These are phyloP conservation scores for Apamea monoglypha DNA, from an alignment of 2,888 invertebrate species.

Conservation along the genomic window DNA sequence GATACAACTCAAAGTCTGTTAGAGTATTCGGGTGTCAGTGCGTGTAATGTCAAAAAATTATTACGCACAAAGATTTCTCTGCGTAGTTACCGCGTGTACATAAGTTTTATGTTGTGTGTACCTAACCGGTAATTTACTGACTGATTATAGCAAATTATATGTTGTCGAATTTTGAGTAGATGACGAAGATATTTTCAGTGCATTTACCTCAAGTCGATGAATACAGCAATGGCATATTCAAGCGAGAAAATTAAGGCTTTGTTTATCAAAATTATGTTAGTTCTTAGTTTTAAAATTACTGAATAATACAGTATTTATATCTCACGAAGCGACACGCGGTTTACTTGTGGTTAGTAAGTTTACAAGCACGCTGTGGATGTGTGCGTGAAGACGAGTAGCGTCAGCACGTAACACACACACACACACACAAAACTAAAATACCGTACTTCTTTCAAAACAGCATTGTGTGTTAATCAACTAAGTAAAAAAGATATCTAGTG, in stretches of 20 bases:
- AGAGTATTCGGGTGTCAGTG: not conserved
- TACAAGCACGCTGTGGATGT: no score
- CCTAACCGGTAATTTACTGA: not conserved
- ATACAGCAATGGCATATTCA: not conserved
- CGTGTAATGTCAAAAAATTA: not conserved
- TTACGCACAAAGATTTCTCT: not conserved
- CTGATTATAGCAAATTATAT: constrained; percentile 1
- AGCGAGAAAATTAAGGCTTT: not conserved
- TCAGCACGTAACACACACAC: no score
- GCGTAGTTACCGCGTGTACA: not conserved
- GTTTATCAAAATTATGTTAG: not conserved
- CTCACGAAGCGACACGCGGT: no score
- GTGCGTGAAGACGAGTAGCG: no score
- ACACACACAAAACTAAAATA: no score
- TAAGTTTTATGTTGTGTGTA: not conserved
- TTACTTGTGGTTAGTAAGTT: no score
- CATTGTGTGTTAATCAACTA: no score
- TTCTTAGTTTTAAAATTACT: not conserved
- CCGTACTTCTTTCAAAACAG: no score
- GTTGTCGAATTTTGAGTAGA: not conserved
- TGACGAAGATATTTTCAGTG: constrained; percentile 14
- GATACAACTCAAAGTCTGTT: not conserved
- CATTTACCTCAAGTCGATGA: not conserved
- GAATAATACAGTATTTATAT: not conserved
- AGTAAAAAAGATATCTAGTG: no score